Evolutionary conservation across 2,888 invertebrate genomes (phyloP), one percentile per base, ranked within the genome.

Genomic region (Cremastinae sp.): DNA sequence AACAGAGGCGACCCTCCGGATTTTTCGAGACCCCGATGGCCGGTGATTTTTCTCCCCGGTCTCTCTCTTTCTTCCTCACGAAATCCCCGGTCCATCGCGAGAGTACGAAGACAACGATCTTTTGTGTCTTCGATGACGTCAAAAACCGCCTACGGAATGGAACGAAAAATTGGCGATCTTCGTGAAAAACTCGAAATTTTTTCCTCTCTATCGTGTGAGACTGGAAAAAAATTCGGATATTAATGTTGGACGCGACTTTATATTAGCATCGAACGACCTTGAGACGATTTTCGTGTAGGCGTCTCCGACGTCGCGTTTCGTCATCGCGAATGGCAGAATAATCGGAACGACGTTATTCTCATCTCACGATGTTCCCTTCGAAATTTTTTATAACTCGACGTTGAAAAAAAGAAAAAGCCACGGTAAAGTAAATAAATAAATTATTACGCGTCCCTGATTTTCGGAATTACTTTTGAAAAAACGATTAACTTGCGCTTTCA

Each of bases 201-300:
- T 18, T 3, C 3, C 18, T 28, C 20, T 47, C 10, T 12, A 37
- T 28, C 20, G 9, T 43, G 55, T 20, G 16, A 66, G 39, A 20
- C 14, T 37, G 22, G 64, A 22, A 62, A 16, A n/a, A 45, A 61
- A 45, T 65, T 20, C 37, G 41, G 22, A 58, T 58, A 59, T 59
- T 20, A 28, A 56, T 66, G 49, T 74, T 39, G 18, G 35, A 45
- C 56, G 59, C 45, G 53, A 61, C 65, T 71, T 77, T 78, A n/a
- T n/a, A 82, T 83, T 83, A 79, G 80, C 81, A 80, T 83, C 71
- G 62, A 22, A 49, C 78, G 81, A 81, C 81, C 83, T 84, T 84
- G 74, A 49, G 28, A 2, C 45, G 14, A 12, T 51, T 49, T 51
- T 65, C 58, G 58, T 28, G 74, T 72, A 72, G 72, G 75, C 55